Conservation (phyloP, 2,113 vertebrate species). For the Mustela nigripes region DNA sequence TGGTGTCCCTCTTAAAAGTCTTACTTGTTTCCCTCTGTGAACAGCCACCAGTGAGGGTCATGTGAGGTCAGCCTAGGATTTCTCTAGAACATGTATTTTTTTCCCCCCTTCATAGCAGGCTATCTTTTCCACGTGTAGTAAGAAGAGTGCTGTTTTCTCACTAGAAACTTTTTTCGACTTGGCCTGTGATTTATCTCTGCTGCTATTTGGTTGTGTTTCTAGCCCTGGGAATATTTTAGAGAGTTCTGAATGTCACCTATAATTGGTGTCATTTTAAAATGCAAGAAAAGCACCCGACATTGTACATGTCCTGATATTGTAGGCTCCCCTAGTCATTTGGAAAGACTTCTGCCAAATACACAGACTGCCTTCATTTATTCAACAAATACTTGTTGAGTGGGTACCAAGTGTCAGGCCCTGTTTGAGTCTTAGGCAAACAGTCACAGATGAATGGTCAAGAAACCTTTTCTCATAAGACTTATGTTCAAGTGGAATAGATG, state of each 20-base stretch:
- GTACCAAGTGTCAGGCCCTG: neutral
- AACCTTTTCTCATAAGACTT: neutral
- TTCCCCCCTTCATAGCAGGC: neutral
- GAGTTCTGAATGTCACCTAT: neutral
- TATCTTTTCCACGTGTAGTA: neutral
- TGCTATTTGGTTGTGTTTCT: slow-evolving; percentile 36
- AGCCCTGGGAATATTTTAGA: slow-evolving; percentile 7
- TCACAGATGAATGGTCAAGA: neutral
- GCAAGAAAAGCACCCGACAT: neutral
- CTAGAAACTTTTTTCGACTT: slow-evolving; percentile 40
- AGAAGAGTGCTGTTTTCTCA: slow-evolving; percentile 27
- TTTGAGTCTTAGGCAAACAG: neutral
- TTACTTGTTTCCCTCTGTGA: neutral
- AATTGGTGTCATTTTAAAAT: slow-evolving; percentile 45
- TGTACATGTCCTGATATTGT: neutral
- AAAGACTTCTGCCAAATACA: neutral
- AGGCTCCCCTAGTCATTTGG: neutral
- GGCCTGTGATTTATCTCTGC: neutral
- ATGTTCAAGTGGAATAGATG: slow-evolving; percentile 20
- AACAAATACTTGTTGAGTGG: neutral
- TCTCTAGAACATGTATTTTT: neutral
- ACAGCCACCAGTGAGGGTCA: neutral
- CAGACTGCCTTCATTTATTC: neutral
- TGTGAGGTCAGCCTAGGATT: neutral
- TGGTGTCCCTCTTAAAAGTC: neutral